Percentiles rank a stretch among this genome's conserved stretches.
Conservation (phyloP, 2,888 invertebrate species). For the Lacanobia wlatinum region DNA sequence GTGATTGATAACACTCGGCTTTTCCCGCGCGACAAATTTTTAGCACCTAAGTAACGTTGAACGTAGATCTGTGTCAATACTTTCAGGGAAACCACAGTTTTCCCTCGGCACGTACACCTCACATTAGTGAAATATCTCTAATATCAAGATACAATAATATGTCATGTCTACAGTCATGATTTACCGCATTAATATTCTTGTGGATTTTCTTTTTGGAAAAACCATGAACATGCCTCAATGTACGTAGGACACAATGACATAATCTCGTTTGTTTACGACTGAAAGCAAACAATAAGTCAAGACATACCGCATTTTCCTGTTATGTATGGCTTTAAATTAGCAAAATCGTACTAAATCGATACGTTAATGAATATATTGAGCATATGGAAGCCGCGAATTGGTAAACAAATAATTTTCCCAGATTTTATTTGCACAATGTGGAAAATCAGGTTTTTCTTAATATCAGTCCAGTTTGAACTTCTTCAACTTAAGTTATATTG, state of each 20-base stretch:
- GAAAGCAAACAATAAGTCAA: conserved; percentile 24
- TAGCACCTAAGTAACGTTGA: conserved; percentile 22
- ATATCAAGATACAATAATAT: conserved; percentile 21
- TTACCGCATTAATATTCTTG: conserved; percentile 12
- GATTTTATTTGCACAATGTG: not conserved
- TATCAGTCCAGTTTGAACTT: not conserved
- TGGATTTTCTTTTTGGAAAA: conserved; percentile 41
- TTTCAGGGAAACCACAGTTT: conserved; percentile 52
- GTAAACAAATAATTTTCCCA: conserved; percentile 16
- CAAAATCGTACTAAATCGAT: conserved; percentile 24
- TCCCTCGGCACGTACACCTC: not conserved
- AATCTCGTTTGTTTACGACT: conserved; percentile 10
- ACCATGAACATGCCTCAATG: not conserved
- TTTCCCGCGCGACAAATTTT: conserved; percentile 55
- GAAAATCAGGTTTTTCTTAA: not conserved
- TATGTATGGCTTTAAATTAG: conserved; percentile 18
- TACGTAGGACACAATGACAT: conserved; percentile 11
- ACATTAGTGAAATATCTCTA: conserved; percentile 32
- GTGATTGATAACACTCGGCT: conserved; percentile 65
- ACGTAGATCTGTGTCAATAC: conserved; percentile 18
- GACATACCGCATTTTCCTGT: conserved; percentile 14
- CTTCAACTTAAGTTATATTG: conserved; percentile 8
- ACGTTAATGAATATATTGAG: conserved; percentile 15
- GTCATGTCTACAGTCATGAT: not conserved
- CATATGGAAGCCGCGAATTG: conserved; percentile 21